These are phyloP conservation scores for Chiridota heheva DNA, from an alignment of 35 echinoderm and acorn worm genomes.

Conservation along the genomic window DNA sequence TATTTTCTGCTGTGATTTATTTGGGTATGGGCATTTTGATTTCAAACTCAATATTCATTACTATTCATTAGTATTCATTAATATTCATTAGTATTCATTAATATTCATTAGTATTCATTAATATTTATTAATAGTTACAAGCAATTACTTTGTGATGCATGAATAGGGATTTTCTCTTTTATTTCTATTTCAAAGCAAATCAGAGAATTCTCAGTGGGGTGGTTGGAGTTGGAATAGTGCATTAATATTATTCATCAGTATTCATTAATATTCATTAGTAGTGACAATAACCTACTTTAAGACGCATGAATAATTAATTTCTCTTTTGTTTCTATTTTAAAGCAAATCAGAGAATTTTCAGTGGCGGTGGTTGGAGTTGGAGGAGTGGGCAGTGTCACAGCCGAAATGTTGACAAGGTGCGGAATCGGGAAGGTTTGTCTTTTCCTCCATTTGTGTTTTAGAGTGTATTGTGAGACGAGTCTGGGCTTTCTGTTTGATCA, in stretches of 20 bases:
- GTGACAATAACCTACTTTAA: neutral
- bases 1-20: too few relatives aligned
- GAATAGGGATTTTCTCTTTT: neutral
- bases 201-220: conserved; percentile 80
- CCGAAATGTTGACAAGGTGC: conserved; percentile 95
- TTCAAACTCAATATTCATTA: too few relatives aligned
- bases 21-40: too few relatives aligned
- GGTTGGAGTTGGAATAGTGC: conserved; percentile 88
- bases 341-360: conserved; percentile 83
- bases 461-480: too few relatives aligned
- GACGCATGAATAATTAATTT: neutral
- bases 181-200: conserved; percentile 59
- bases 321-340: conserved; percentile 4
- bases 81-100: too few relatives aligned
- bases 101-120: too few relatives aligned
- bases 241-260: too few relatives aligned
- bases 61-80: too few relatives aligned
- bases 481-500: too few relatives aligned
- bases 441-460: too few relatives aligned
- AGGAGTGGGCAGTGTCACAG: conserved; percentile 95
- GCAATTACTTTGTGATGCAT: neutral
- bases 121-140: neutral
- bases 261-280: neutral
- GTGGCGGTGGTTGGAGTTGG: conserved; percentile 94
- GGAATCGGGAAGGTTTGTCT: conserved; percentile 98